phyloP scores from a whole-genome alignment of 2,888 invertebrate genomes.

The Molanna angustata region DNA sequence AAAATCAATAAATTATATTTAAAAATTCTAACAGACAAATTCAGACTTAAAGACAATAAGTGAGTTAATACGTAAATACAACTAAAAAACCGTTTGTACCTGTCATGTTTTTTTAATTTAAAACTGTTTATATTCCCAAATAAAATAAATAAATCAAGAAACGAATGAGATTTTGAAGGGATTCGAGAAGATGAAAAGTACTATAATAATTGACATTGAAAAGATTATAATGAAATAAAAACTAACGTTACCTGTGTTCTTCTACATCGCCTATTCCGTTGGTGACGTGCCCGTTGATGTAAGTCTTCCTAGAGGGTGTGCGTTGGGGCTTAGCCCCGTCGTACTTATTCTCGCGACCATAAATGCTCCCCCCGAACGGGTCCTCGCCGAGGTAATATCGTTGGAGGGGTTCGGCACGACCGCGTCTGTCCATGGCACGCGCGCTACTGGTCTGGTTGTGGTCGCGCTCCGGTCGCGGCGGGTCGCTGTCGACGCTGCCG shows the following conservation, averaged over 20 bases:
- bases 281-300: conserved; percentile 29
- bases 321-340: conserved; percentile 62
- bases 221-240: not conserved
- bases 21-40: too few species aligned
- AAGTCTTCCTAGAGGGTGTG: conserved; percentile 41
- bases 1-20: too few species aligned
- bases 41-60: too few species aligned
- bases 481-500: conserved; percentile 49
- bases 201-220: too few species aligned
- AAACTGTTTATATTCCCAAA: too few species aligned
- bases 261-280: conserved; percentile 37
- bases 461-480: conserved; percentile 34
- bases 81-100: too few species aligned
- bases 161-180: too few species aligned
- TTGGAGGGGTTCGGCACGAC: conserved; percentile 59
- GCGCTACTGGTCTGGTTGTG: conserved; percentile 36
- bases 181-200: too few species aligned
- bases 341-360: conserved; percentile 82
- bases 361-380: conserved; percentile 79
- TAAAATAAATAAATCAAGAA: too few species aligned
- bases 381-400: conserved; percentile 85
- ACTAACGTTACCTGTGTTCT: conserved; percentile 47
- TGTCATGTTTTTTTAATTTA: too few species aligned
- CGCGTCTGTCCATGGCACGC: conserved; percentile 30
- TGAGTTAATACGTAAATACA: too few species aligned